phyloP scores from a whole-genome alignment of 2,113 vertebrate genomes.

The Ophthalmolycus amberensis region DNA sequence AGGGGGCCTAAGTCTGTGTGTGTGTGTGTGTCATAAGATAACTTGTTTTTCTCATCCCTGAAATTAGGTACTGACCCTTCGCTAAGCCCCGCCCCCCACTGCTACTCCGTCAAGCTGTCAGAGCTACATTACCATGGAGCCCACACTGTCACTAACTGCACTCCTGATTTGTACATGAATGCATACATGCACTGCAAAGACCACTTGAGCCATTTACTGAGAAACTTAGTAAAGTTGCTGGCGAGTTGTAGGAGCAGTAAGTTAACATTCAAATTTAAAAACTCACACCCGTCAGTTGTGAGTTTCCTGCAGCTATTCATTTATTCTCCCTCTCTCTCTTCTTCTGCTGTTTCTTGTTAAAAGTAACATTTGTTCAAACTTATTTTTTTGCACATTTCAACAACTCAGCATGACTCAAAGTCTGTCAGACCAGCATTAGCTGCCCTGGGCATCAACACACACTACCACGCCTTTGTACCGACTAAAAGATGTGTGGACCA shows the following conservation, averaged over 20 bases:
- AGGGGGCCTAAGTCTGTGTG: constrained; percentile 2
- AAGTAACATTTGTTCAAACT: background rate
- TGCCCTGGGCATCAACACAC: constrained; percentile 9
- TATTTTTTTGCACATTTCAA: constrained; percentile 17
- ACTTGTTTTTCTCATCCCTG: background rate
- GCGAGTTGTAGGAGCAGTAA: background rate
- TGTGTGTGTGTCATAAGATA: too few species aligned
- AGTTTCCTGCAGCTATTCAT: background rate
- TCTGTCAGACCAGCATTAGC: background rate
- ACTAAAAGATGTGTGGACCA: background rate
- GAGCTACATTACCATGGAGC: background rate
- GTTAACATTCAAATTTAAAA: background rate
- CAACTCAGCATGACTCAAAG: constrained; percentile 22
- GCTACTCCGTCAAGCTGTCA: too few species aligned
- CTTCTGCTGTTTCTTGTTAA: background rate
- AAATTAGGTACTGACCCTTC: background rate
- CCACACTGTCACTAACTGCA: background rate
- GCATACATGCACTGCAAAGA: background rate
- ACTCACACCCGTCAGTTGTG: background rate
- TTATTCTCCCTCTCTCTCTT: background rate
- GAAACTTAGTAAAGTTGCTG: background rate
- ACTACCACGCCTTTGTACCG: background rate
- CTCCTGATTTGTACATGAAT: too few species aligned
- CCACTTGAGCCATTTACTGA: too few species aligned
- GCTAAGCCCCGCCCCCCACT: background rate